Evolutionary conservation across 2,113 vertebrate genomes (phyloP).

Genomic region (Odocoileus hemionus): DNA sequence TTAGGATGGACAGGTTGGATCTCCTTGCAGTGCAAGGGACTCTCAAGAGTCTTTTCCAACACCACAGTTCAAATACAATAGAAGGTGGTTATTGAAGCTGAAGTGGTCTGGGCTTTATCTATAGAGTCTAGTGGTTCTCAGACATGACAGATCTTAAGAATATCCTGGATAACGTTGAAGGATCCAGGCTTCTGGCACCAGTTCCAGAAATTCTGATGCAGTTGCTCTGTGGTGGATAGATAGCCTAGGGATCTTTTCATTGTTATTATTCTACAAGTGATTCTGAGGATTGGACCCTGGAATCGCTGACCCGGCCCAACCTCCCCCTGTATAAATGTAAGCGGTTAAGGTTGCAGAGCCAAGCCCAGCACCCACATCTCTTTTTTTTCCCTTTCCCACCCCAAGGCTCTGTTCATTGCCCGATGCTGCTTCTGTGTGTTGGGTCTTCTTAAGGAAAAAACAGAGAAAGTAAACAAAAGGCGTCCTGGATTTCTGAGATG

Average conservation of each 20-base stretch:
- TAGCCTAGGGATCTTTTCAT: background rate
- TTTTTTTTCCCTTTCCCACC: background rate
- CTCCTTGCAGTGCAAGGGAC: background rate
- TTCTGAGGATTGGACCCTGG: background rate
- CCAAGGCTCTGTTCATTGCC: background rate
- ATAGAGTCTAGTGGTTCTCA: background rate
- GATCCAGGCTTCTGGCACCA: background rate
- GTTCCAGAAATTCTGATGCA: background rate
- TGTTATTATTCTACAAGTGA: background rate
- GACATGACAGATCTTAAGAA: background rate
- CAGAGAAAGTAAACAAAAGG: background rate
- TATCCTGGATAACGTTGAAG: background rate
- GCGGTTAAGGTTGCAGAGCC: background rate
- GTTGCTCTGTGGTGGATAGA: background rate
- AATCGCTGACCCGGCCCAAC: accelerated
- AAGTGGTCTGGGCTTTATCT: background rate
- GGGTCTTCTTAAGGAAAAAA: background rate
- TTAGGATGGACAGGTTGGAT: background rate
- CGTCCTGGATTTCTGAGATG: background rate
- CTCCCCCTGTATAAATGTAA: no score
- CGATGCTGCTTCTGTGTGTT: background rate
- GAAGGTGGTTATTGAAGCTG: background rate
- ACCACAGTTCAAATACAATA: background rate
- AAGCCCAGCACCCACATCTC: background rate
- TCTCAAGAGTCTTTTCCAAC: background rate